Percentiles rank a stretch among this genome's conserved stretches.
Conservation (phyloP, 2,888 invertebrate genomes). For the Galerucella pusilla region DNA sequence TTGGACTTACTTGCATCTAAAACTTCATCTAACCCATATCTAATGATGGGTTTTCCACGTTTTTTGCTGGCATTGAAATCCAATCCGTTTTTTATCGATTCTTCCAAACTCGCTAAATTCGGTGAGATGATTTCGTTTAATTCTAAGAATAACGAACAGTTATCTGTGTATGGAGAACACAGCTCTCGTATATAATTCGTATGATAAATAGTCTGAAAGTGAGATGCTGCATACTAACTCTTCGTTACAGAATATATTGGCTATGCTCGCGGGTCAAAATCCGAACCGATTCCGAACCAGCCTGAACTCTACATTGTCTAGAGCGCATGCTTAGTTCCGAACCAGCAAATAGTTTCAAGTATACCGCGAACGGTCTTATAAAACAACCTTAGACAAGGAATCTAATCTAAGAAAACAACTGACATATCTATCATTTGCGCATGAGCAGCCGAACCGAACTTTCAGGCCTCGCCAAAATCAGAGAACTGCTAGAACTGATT, state of each 20-base stretch:
- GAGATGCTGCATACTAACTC: not conserved
- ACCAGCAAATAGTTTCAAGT: not conserved
- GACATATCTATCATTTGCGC: too few species aligned
- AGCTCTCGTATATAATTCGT: conserved; percentile 76
- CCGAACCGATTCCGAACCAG: too few species aligned
- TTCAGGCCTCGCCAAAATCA: too few species aligned
- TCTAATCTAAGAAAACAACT: too few species aligned
- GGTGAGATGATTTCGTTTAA: conserved; percentile 67
- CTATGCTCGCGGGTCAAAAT: too few species aligned
- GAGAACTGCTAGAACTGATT: too few species aligned
- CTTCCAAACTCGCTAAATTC: conserved; percentile 71
- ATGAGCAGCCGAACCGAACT: too few species aligned
- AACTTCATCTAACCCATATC: conserved; percentile 78
- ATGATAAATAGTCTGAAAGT: conserved; percentile 74
- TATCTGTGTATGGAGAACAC: conserved; percentile 67
- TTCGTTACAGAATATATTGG: too few species aligned
- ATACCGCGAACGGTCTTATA: too few species aligned
- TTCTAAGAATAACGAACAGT: conserved; percentile 68
- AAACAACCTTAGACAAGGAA: too few species aligned
- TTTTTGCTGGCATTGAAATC: conserved; percentile 72
- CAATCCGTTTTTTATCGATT: conserved; percentile 78
- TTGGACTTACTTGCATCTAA: conserved; percentile 76
- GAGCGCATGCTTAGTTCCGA: too few species aligned
- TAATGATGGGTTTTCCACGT: conserved; percentile 77
- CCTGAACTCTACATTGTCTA: too few species aligned